Conservation (phyloP, 2,797 vertebrate genomes). For the Sarcophilus harrisii region DNA sequence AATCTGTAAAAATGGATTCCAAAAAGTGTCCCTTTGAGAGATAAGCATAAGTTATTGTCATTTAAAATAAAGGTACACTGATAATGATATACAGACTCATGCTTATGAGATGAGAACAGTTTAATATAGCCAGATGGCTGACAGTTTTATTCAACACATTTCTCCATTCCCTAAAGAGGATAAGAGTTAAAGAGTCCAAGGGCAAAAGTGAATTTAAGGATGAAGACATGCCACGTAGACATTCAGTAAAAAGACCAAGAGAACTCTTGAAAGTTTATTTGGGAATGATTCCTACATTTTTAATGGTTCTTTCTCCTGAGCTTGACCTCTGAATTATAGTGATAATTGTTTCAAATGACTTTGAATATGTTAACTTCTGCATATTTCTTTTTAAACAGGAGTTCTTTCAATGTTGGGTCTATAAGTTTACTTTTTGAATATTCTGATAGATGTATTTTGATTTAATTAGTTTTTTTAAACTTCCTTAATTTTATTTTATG, state of each 20-base stretch:
- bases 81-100: conserved; percentile 73
- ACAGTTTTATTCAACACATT: background rate
- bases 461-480: background rate
- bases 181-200: conserved; percentile 59
- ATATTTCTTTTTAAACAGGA: background rate
- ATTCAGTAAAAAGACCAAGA: background rate
- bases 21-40: conserved; percentile 71
- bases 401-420: background rate
- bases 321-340: background rate
- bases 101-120: conserved; percentile 62
- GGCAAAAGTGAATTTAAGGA: conserved; percentile 69
- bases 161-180: conserved; percentile 64
- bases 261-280: background rate
- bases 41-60: conserved; percentile 56
- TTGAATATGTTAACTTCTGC: background rate
- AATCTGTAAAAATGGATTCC: conserved; percentile 15
- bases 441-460: background rate
- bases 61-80: conserved; percentile 68
- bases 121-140: conserved; percentile 64
- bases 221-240: conserved; percentile 71
- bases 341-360: background rate
- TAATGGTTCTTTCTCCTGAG: background rate
- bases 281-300: background rate
- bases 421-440: background rate
- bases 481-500: background rate